These are phyloP conservation scores for Aleiodes alternator DNA, from an alignment of 2,888 invertebrate species.

Conservation along the genomic window DNA sequence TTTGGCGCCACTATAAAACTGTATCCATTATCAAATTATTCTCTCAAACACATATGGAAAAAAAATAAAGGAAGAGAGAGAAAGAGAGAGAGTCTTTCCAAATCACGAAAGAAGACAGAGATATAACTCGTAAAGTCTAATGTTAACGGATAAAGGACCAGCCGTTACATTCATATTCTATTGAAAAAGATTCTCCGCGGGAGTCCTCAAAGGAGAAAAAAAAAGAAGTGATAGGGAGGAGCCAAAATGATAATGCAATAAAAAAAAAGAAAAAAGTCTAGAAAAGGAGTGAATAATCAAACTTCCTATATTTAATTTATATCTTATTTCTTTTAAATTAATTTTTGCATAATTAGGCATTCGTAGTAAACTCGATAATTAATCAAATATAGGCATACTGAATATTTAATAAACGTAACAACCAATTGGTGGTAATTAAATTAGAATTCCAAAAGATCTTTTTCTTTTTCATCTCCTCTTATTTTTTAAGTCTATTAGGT, in stretches of 20 bases:
- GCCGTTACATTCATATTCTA: slow-evolving; percentile 47
- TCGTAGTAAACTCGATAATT: not conserved
- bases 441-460: slow-evolving; percentile 67
- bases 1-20: slow-evolving; percentile 69
- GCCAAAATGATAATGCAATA: slow-evolving; percentile 26
- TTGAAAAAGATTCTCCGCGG: slow-evolving; percentile 55
- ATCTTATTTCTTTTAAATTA: slow-evolving; percentile 31
- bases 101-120: slow-evolving; percentile 55
- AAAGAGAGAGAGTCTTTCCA: slow-evolving; percentile 43
- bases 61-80: slow-evolving; percentile 54
- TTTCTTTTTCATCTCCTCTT: not conserved
- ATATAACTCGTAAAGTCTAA: slow-evolving; percentile 65
- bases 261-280: slow-evolving; percentile 12
- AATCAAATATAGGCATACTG: slow-evolving; percentile 14
- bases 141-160: slow-evolving; percentile 60
- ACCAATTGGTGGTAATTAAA: slow-evolving; percentile 72
- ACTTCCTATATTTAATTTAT: not conserved
- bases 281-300: slow-evolving; percentile 41
- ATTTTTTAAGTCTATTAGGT: not conserved
- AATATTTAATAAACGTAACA: slow-evolving; percentile 56
- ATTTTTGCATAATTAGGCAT: slow-evolving; percentile 14
- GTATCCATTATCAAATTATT: slow-evolving; percentile 71
- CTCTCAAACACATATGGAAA: slow-evolving; percentile 42
- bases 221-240: slow-evolving; percentile 26
- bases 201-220: slow-evolving; percentile 30